A percentile compares a stretch with the other conserved stretches of the same genome.
phyloP scores from a whole-genome alignment of 2,888 invertebrate species.

The Crossocerus cetratus region DNA sequence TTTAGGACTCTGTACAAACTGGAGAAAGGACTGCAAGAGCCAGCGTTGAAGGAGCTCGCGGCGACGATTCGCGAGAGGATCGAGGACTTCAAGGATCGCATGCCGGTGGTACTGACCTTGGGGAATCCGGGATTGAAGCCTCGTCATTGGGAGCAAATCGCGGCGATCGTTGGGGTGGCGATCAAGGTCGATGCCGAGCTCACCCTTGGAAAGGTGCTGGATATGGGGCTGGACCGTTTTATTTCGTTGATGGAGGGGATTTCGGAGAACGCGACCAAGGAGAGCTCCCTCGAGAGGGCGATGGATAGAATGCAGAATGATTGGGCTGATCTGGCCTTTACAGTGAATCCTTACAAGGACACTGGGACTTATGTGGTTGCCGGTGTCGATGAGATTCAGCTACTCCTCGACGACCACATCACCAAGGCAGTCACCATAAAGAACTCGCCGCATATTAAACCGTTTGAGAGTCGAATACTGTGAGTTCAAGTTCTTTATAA shows the following conservation, averaged over 20 bases:
- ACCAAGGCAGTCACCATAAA: conserved; percentile 98
- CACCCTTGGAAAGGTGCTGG: conserved; percentile 90
- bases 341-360: conserved; percentile 88
- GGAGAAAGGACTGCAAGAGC: conserved; percentile 91
- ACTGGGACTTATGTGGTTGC: conserved; percentile 94
- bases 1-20: conserved; percentile 89
- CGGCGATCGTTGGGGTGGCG: conserved; percentile 94
- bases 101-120: conserved; percentile 93
- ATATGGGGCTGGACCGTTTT: conserved; percentile 91
- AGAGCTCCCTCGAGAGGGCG: conserved; percentile 92
- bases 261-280: conserved; percentile 96
- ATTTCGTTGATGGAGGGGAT: conserved; percentile 92
- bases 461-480: conserved; percentile 90
- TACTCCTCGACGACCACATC: conserved; percentile 95
- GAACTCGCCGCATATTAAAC: conserved; percentile 97
- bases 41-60: conserved; percentile 86
- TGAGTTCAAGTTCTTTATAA: conserved; percentile 67
- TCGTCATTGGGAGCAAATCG: conserved; percentile 95
- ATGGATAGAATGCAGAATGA: conserved; percentile 93
- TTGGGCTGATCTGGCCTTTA: conserved; percentile 90
- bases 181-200: conserved; percentile 90
- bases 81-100: conserved; percentile 89
- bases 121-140: conserved; percentile 96
- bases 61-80: conserved; percentile 84
- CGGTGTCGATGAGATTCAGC: conserved; percentile 95